Conservation (phyloP, 2,113 vertebrate genomes). For the Morone saxatilis region DNA sequence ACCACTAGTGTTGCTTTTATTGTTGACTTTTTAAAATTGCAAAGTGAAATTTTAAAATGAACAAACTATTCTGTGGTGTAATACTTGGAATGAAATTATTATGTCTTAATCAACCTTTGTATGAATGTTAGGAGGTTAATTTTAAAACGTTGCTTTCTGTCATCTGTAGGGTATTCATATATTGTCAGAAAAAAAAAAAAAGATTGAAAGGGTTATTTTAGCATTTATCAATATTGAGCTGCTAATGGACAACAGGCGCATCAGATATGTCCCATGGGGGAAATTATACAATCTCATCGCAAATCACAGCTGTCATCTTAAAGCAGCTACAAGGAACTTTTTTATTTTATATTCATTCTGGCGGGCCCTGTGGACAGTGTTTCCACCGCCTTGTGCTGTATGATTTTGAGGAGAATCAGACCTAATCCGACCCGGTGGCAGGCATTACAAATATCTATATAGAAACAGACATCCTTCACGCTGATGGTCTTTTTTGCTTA, state of each 20-base stretch:
- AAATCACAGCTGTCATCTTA: not conserved
- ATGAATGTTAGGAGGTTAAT: slow-evolving; percentile 54
- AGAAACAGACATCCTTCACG: too few relatives aligned
- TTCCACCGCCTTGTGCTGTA: too few relatives aligned
- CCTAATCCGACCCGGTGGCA: too few relatives aligned
- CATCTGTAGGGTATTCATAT: slow-evolving; percentile 38
- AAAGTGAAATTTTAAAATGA: slow-evolving; percentile 41
- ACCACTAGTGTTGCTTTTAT: slow-evolving; percentile 70
- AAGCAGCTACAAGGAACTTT: too few relatives aligned
- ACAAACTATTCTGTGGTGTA: slow-evolving; percentile 42
- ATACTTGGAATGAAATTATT: slow-evolving; percentile 66
- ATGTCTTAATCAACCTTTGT: slow-evolving; percentile 66
- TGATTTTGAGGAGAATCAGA: too few relatives aligned
- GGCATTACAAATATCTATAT: too few relatives aligned
- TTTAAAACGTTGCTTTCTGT: slow-evolving; percentile 26
- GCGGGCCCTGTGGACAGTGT: too few relatives aligned
- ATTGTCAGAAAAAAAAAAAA: slow-evolving; percentile 30
- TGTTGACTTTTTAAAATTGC: slow-evolving; percentile 45
- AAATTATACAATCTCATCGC: not conserved
- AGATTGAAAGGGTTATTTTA: slow-evolving; percentile 37
- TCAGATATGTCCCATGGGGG: slow-evolving; percentile 21
- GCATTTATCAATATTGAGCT: slow-evolving; percentile 34
- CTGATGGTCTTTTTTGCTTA: too few relatives aligned
- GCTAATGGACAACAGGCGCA: slow-evolving; percentile 27
- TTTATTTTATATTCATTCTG: too few relatives aligned